A percentile compares a stretch with the other conserved stretches of the same genome.
Evolutionary conservation across 2,888 invertebrate genomes (phyloP).

Genomic region (Acanthosepion pharaonis): DNA sequence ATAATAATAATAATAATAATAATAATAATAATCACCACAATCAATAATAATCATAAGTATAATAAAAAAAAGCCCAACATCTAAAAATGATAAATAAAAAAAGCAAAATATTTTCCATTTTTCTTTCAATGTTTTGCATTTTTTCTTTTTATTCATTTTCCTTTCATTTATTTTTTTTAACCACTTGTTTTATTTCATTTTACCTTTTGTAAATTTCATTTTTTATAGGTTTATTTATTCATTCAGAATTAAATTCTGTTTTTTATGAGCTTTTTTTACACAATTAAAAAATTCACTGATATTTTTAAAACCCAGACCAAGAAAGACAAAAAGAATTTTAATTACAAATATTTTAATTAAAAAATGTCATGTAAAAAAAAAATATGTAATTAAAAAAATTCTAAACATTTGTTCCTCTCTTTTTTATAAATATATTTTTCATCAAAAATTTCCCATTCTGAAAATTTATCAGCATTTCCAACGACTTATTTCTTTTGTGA

Average conservation of each 20-base stretch:
- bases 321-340: not conserved
- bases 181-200: not conserved
- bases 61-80: not conserved
- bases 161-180: not conserved
- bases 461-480: not conserved
- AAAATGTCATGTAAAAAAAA: no score
- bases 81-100: not conserved
- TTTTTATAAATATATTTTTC: not conserved
- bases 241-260: not conserved
- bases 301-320: not conserved
- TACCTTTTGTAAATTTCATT: not conserved
- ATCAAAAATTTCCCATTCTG: not conserved
- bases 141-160: not conserved
- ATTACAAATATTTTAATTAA: not conserved
- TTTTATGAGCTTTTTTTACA: not conserved
- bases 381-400: not conserved
- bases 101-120: not conserved
- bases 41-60: not conserved
- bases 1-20: no score
- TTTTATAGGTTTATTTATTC: not conserved
- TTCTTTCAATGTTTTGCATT: not conserved
- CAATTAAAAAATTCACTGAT: not conserved
- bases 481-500: not conserved
- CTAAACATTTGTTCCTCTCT: not conserved
- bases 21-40: no score